phyloP scores from a whole-genome alignment of 2,888 invertebrate species.

The Hydrotaea diabolus region DNA sequence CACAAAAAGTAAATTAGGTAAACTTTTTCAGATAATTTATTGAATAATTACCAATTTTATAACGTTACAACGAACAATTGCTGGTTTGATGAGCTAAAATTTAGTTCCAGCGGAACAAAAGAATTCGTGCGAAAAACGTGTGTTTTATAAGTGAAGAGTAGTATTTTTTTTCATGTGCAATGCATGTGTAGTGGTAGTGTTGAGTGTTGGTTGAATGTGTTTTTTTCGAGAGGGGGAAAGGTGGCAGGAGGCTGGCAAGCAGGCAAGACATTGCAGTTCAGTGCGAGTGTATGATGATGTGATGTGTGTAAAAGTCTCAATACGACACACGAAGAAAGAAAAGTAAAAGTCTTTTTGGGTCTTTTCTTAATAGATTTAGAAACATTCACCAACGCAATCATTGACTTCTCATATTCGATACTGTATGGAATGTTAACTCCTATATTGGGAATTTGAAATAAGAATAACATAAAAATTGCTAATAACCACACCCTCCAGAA shows the following conservation, averaged over 20 bases:
- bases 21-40: slow-evolving; percentile 8
- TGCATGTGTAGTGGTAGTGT: slow-evolving; percentile 39
- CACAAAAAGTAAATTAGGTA: slow-evolving; percentile 61
- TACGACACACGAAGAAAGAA: slow-evolving; percentile 13
- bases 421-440: neutral
- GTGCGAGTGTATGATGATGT: slow-evolving; percentile 45
- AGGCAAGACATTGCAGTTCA: slow-evolving; percentile 35
- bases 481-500: slow-evolving; percentile 1
- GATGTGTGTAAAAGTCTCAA: slow-evolving; percentile 47
- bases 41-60: neutral
- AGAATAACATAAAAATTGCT: neutral
- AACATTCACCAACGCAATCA: neutral
- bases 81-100: neutral
- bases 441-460: neutral
- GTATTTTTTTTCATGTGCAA: slow-evolving; percentile 34
- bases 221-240: neutral
- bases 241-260: no score
- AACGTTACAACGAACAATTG: neutral
- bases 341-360: slow-evolving; percentile 47
- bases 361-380: slow-evolving; percentile 37
- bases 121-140: slow-evolving; percentile 41
- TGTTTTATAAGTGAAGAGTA: slow-evolving; percentile 57
- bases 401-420: neutral
- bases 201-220: neutral
- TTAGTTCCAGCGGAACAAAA: neutral